phyloP scores from a whole-genome alignment of 1,140 invertebrate genomes.

The Drosophila ficusphila region DNA sequence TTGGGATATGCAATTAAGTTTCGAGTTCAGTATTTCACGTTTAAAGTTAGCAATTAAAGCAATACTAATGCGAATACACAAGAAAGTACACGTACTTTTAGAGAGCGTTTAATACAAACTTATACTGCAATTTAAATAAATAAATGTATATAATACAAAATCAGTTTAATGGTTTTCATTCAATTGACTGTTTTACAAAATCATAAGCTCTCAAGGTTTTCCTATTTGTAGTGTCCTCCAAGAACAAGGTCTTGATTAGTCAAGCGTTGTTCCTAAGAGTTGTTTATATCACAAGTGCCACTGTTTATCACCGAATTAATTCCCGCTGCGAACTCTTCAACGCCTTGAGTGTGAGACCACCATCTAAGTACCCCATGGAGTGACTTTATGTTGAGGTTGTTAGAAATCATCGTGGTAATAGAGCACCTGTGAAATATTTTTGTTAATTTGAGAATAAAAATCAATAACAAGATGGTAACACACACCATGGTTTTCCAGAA shows the following conservation, averaged over 20 bases:
- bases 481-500: no score
- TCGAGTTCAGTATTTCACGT: constrained; percentile 57
- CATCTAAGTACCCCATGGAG: constrained; percentile 3
- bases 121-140: constrained; percentile 61
- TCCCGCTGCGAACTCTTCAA: constrained; percentile 1
- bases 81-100: constrained; percentile 44
- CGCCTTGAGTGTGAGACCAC: constrained; percentile 2
- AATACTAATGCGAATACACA: constrained; percentile 52
- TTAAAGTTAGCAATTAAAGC: constrained; percentile 58
- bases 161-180: not conserved
- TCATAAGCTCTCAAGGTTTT: not conserved
- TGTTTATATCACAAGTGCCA: not conserved
- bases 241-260: constrained; percentile 3
- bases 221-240: not conserved
- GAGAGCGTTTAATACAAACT: constrained; percentile 38
- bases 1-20: constrained; percentile 45
- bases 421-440: not conserved
- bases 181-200: not conserved
- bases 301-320: not conserved
- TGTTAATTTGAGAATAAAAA: no score
- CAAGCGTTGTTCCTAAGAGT: not conserved
- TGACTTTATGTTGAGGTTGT: not conserved
- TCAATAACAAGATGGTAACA: no score
- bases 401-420: not conserved
- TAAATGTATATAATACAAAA: constrained; percentile 73